Conservation (phyloP, 2,888 invertebrate genomes). For the Cyrtodaria siliqua region DNA sequence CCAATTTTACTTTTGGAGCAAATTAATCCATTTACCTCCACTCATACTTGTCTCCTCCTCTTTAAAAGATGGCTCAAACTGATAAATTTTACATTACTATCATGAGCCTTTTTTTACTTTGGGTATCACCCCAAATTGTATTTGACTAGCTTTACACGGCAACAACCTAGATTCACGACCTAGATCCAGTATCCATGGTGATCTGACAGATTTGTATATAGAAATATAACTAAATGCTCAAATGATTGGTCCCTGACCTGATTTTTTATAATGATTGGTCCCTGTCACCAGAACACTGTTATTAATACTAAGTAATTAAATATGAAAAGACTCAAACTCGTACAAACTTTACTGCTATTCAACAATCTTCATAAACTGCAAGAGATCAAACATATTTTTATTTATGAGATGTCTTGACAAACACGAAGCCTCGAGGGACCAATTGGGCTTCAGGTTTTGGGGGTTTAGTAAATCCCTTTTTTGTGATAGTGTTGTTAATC, state of each 20-base stretch:
- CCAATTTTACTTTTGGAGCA: too few relatives aligned
- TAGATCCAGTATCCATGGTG: conserved; percentile 12
- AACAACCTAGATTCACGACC: not conserved
- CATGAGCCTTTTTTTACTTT: not conserved
- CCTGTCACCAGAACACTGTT: conserved; percentile 36
- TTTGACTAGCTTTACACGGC: conserved; percentile 21
- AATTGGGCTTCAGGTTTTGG: too few relatives aligned
- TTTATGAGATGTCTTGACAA: too few relatives aligned
- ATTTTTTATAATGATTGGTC: conserved; percentile 28
- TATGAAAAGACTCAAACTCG: not conserved
- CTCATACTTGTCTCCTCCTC: not conserved
- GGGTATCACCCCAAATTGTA: not conserved
- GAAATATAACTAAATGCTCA: not conserved
- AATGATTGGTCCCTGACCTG: conserved; percentile 31
- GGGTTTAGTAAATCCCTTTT: too few relatives aligned
- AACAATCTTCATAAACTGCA: too few relatives aligned
- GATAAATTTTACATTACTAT: conserved; percentile 9
- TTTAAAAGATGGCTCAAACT: not conserved
- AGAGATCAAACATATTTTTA: too few relatives aligned
- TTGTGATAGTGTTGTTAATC: too few relatives aligned
- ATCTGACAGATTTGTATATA: not conserved
- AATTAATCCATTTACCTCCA: too few relatives aligned
- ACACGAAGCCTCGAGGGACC: too few relatives aligned
- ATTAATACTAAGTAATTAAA: conserved; percentile 19
- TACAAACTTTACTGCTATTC: too few relatives aligned